Evolutionary conservation across 2,888 invertebrate species (phyloP), one percentile per base, ranked within the genome.

Genomic region (Stictocephala bisonia): DNA sequence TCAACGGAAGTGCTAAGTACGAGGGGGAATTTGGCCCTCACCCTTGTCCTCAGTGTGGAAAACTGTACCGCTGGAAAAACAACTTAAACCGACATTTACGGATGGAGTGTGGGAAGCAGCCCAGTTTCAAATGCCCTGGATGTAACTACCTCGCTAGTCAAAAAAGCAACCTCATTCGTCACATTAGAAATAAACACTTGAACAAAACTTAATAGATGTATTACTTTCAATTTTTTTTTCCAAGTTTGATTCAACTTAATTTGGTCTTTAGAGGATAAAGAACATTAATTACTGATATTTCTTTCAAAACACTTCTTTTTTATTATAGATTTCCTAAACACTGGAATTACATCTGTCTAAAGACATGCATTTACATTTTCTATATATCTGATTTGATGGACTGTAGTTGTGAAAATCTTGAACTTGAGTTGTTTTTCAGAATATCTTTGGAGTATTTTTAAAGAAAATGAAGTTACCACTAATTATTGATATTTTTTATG

Each of bases 31-130:
- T n/a, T n/a, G 31, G 35, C 6, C 15, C 35, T 1, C 15, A 58
- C 15, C 31, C 60, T 3, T 79, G 79, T 72, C 75, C 77, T 31
- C 75, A 75, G 22, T 80, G 80, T 53, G 76, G 77, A 18, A 79
- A 77, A 58, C 67, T 73, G 4, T 80, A 80, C 68, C 77, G 76
- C 35, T 79, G 78, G 26, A 76, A 76, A 41, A 74, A 76, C 31
- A 78, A 77, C 41, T 68, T 81, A 41, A 72, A 74, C 31, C 77
- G 77, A 68, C 81, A 81, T 56, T 60, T 78, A 79, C 85, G 85
- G 20, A 80, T 78, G 15, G 81, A 81, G 58, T 83, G 83, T 71
- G 82, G 82, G 9, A 79, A 79, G 40, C 81, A 81, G 29, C 80
- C 82, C 0, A 82, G 79, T 68, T 83, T 81, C 48, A 76, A 76